Percentiles rank a stretch among this genome's conserved stretches.
Evolutionary conservation across 2,888 invertebrate genomes (phyloP).

Genomic region (Cantharis nigra): DNA sequence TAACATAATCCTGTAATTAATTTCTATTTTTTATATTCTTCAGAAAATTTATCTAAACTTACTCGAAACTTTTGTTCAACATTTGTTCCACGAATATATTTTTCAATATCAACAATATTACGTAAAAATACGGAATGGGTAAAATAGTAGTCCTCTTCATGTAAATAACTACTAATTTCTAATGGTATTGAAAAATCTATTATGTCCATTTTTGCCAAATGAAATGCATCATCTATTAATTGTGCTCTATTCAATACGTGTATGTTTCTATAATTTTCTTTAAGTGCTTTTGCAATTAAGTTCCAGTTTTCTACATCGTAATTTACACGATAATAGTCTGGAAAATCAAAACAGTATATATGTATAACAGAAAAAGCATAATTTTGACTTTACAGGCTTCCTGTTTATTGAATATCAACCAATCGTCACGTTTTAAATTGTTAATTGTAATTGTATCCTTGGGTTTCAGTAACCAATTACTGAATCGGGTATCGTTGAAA

Average conservation of each 20-base stretch:
- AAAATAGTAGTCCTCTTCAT: slow-evolving; percentile 62
- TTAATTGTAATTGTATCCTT: not conserved
- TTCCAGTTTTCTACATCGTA: too few relatives aligned
- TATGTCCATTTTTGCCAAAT: too few relatives aligned
- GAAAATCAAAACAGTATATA: too few relatives aligned
- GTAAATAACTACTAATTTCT: too few relatives aligned
- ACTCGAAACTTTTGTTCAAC: not conserved
- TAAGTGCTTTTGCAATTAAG: too few relatives aligned
- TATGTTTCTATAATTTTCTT: too few relatives aligned
- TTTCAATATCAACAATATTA: not conserved
- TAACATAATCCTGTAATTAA: not conserved
- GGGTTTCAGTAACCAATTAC: not conserved
- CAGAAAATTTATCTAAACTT: not conserved
- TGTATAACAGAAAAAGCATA: too few relatives aligned
- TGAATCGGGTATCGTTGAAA: not conserved
- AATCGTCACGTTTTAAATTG: slow-evolving; percentile 5
- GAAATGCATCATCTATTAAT: too few relatives aligned
- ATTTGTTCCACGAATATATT: not conserved
- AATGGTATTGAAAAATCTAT: too few relatives aligned
- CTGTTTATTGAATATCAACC: slow-evolving; percentile 49
- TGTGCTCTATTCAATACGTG: too few relatives aligned
- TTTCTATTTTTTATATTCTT: too few relatives aligned
- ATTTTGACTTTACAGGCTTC: slow-evolving; percentile 8
- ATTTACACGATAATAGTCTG: too few relatives aligned
- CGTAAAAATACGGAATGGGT: slow-evolving; percentile 55